Evolutionary conservation across 2,113 vertebrate species (phyloP).

Genomic region (Phalacrocorax carbo): DNA sequence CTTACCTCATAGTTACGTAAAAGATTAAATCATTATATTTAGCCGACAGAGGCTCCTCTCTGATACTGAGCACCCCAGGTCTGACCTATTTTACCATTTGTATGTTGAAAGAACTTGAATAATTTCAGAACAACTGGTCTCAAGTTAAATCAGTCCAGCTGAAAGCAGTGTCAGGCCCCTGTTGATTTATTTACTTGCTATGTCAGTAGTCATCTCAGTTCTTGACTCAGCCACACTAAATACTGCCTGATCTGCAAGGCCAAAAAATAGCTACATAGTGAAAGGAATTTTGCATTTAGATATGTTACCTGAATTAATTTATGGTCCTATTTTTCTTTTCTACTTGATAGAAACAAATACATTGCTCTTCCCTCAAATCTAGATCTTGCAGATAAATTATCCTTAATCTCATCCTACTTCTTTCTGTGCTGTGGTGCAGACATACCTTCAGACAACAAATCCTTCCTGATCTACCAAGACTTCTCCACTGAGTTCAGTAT

Average conservation of each 20-base stretch:
- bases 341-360: neutral
- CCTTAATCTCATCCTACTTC: neutral
- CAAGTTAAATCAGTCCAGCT: neutral
- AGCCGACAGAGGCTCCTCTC: neutral
- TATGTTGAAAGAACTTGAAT: constrained; percentile 7
- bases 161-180: neutral
- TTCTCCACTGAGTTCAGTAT: neutral
- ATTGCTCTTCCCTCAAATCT: neutral
- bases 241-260: neutral
- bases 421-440: neutral
- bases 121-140: constrained; percentile 12
- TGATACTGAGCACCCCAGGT: neutral
- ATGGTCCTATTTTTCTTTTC: neutral
- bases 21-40: neutral
- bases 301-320: neutral
- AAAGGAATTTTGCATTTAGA: neutral
- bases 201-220: neutral
- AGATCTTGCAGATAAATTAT: neutral
- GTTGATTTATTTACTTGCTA: neutral
- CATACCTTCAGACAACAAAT: constrained; percentile 12
- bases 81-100: neutral
- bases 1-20: neutral
- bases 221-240: neutral
- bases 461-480: neutral
- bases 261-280: neutral